Evolutionary conservation across 2,113 vertebrate genomes (phyloP).

Genomic region (Pomatorhinus ruficollis): DNA sequence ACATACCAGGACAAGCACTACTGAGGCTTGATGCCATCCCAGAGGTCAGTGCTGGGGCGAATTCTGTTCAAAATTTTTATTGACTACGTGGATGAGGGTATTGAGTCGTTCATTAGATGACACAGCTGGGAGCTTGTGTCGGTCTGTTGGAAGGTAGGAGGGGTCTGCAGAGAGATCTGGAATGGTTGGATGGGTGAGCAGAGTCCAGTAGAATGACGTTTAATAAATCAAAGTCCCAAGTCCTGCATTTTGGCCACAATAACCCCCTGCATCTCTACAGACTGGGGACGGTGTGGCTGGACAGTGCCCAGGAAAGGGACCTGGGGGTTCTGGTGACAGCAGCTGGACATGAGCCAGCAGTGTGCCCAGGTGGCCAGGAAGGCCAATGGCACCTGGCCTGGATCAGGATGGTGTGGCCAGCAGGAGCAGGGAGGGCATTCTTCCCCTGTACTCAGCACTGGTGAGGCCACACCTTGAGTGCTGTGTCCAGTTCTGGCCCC

Average conservation of each 20-base stretch:
- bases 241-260: background rate
- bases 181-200: background rate
- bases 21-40: background rate
- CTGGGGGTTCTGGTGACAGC: background rate
- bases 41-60: background rate
- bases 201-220: background rate
- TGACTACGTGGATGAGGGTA: background rate
- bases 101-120: background rate
- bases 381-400: background rate
- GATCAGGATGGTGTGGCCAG: background rate
- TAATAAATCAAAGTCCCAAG: background rate
- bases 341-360: background rate
- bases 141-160: background rate
- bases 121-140: fast-evolving
- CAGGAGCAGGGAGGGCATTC: background rate
- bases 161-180: background rate
- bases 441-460: fast-evolving
- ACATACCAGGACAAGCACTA: background rate
- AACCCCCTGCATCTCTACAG: fast-evolving
- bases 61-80: background rate
- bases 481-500: background rate
- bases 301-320: background rate
- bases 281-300: background rate
- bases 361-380: background rate
- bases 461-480: background rate